A percentile compares a stretch with the other conserved stretches of the same genome.
Conservation (phyloP, 2,797 vertebrate species). For the Chromobotia macracanthus region DNA sequence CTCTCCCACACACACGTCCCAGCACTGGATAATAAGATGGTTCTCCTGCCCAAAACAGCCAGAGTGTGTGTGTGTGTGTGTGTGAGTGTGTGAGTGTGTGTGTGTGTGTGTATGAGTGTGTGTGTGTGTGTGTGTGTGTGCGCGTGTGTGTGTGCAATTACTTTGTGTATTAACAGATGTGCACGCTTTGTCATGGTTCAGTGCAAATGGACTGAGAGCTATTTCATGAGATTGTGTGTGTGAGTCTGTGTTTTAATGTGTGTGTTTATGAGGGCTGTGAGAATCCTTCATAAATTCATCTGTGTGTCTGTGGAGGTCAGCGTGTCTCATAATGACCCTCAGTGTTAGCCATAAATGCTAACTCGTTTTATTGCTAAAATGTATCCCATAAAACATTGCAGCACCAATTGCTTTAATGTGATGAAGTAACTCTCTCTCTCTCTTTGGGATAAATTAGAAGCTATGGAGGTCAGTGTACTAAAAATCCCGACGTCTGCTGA, state of each 20-base stretch:
- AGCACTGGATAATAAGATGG: constrained; percentile 29
- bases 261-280: constrained; percentile 13
- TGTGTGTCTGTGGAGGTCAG: constrained; percentile 25
- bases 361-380: constrained; percentile 25
- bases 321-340: constrained; percentile 38
- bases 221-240: constrained; percentile 47
- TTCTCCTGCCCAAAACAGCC: constrained; percentile 42
- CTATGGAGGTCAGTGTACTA: constrained; percentile 13
- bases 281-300: constrained; percentile 40
- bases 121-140: no score
- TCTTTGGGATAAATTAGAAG: constrained; percentile 32
- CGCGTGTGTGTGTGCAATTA: constrained; percentile 58
- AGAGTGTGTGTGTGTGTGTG: constrained; percentile 40
- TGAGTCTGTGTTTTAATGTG: constrained; percentile 26
- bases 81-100: constrained; percentile 38
- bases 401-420: constrained; percentile 3
- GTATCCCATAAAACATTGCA: background rate
- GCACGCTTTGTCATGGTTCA: constrained; percentile 51
- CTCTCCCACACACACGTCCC: background rate
- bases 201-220: constrained; percentile 52
- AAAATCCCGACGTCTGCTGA: constrained; percentile 9
- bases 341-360: constrained; percentile 37
- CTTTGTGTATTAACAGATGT: constrained; percentile 57
- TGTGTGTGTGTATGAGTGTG: no score
- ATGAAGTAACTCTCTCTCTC: constrained; percentile 29